phyloP scores from a whole-genome alignment of 2,888 invertebrate species.

The Oscheius sp. region DNA sequence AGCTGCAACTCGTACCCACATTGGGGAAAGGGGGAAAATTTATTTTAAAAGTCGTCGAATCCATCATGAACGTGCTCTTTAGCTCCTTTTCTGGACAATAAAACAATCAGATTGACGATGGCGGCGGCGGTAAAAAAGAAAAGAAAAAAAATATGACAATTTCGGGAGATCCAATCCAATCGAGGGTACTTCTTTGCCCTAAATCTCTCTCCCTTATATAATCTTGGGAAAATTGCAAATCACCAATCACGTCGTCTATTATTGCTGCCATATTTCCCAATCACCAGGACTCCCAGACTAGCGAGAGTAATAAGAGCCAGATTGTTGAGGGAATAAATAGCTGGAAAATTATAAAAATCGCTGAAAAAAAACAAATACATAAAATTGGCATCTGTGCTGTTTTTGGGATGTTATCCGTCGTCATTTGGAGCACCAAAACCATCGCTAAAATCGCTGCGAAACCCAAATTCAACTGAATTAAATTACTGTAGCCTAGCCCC shows the following conservation, averaged over 20 bases:
- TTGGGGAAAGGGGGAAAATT: neutral
- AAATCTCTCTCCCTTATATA: too few species aligned
- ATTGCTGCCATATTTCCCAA: conserved; percentile 17
- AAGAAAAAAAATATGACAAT: neutral
- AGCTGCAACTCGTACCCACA: conserved; percentile 1
- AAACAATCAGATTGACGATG: neutral
- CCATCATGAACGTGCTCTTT: too few species aligned
- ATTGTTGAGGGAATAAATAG: neutral
- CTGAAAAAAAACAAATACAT: neutral
- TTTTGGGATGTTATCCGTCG: conserved; percentile 24
- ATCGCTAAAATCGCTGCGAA: conserved; percentile 21
- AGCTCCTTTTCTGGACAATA: too few species aligned
- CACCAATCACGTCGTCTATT: too few species aligned
- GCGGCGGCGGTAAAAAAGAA: neutral
- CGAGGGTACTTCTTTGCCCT: too few species aligned
- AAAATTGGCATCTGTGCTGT: conserved; percentile 16
- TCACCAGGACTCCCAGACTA: neutral
- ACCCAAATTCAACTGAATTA: conserved; percentile 22
- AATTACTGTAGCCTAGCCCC: neutral
- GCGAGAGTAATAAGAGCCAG: conserved; percentile 6
- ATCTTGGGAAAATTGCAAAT: too few species aligned
- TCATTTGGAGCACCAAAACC: conserved; percentile 24
- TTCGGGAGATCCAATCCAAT: neutral
- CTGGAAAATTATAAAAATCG: neutral
- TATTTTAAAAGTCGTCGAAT: too few species aligned